phyloP scores from a whole-genome alignment of 2,797 vertebrate genomes.

The Thamnophis elegans region DNA sequence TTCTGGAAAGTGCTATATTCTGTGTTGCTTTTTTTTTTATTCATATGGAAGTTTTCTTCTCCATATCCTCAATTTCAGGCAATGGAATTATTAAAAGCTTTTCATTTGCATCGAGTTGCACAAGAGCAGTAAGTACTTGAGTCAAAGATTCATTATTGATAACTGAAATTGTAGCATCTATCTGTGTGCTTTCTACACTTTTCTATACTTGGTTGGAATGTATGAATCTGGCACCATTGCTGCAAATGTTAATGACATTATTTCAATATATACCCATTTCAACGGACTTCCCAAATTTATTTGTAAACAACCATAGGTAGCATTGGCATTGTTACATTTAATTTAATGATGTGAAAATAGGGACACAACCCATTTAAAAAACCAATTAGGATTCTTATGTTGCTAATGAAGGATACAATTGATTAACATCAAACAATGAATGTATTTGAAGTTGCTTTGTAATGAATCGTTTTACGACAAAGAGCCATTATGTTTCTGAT shows the following conservation, averaged over 20 bases:
- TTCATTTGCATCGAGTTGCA: background rate
- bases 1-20: background rate
- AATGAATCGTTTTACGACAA: conserved; percentile 60
- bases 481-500: conserved; percentile 67
- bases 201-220: background rate
- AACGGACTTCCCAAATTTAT: conserved; percentile 13
- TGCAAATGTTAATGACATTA: background rate
- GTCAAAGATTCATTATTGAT: background rate
- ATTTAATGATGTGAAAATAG: conserved; percentile 55
- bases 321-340: conserved; percentile 42
- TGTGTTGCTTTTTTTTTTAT: background rate
- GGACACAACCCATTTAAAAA: conserved; percentile 14
- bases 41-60: background rate
- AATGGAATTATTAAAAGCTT: background rate
- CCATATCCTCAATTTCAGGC: background rate
- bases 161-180: background rate
- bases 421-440: conserved; percentile 58
- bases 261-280: background rate
- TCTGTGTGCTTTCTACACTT: background rate
- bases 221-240: background rate
- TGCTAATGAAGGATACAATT: conserved; percentile 62
- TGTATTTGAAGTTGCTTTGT: conserved; percentile 59
- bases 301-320: conserved; percentile 27
- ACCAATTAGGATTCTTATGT: conserved; percentile 55
- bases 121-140: background rate